A percentile compares a stretch with the other conserved stretches of the same genome.
phyloP scores from a whole-genome alignment of 2,888 invertebrate genomes.

The Siphlonurus alternatus region DNA sequence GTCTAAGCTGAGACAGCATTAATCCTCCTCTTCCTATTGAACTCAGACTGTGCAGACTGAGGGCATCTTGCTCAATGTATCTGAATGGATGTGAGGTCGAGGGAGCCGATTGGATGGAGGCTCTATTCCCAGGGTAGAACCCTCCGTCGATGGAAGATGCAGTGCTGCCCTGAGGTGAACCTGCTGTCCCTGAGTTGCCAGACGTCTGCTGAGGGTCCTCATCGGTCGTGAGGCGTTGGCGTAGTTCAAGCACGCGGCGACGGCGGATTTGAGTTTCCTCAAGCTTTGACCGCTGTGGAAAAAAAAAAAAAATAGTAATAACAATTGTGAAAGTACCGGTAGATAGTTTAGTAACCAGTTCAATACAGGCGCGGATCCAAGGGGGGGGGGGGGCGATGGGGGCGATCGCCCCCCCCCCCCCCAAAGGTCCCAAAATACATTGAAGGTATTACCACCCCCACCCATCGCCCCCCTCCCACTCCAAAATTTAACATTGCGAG shows the following conservation, averaged over 20 bases:
- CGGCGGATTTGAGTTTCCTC: slow-evolving; percentile 25
- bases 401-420: no score
- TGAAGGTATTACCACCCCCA: no score
- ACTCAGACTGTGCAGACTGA: slow-evolving; percentile 77
- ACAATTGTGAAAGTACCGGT: neutral
- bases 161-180: slow-evolving; percentile 57
- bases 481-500: no score
- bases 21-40: slow-evolving; percentile 70
- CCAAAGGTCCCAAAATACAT: no score
- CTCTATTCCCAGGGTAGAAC: slow-evolving; percentile 39
- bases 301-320: neutral
- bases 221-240: slow-evolving; percentile 73
- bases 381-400: no score
- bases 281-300: slow-evolving; percentile 4
- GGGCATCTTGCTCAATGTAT: slow-evolving; percentile 73
- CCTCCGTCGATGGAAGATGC: slow-evolving; percentile 62
- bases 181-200: slow-evolving; percentile 35
- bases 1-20: slow-evolving; percentile 31
- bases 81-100: slow-evolving; percentile 26
- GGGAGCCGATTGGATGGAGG: slow-evolving; percentile 9
- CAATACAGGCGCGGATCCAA: no score
- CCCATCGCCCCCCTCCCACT: no score
- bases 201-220: slow-evolving; percentile 44
- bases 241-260: slow-evolving; percentile 63
- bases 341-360: neutral